These are phyloP conservation scores for Caenorhabditis brenneri DNA, from an alignment of 1,140 invertebrate species.

Conservation along the genomic window DNA sequence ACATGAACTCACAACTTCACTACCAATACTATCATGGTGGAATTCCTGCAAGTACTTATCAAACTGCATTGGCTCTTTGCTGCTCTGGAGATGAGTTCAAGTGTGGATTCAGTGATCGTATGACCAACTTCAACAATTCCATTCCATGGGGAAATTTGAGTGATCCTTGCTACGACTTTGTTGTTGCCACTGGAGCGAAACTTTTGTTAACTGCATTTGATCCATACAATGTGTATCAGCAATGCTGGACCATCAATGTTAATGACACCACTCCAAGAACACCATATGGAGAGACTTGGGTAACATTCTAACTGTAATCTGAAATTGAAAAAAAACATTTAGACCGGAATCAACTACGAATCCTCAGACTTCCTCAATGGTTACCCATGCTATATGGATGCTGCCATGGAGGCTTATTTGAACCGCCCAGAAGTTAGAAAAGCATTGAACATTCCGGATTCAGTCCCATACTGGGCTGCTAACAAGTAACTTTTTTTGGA, in stretches of 20 bases:
- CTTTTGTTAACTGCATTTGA: not conserved
- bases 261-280: not conserved
- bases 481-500: constrained; percentile 1
- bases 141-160: constrained; percentile 28
- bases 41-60: constrained; percentile 35
- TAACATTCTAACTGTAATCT: not conserved
- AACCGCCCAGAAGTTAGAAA: constrained; percentile 69
- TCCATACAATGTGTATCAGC: constrained; percentile 47
- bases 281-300: constrained; percentile 47
- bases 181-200: constrained; percentile 10
- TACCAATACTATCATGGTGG: constrained; percentile 54
- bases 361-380: constrained; percentile 47
- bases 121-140: constrained; percentile 42
- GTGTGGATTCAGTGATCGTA: constrained; percentile 19
- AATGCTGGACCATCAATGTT: not conserved
- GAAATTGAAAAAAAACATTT: not conserved
- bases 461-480: constrained; percentile 65
- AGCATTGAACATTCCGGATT: constrained; percentile 72
- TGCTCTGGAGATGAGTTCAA: constrained; percentile 42
- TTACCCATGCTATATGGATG: constrained; percentile 55
- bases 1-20: constrained; percentile 48
- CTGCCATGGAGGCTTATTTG: constrained; percentile 68
- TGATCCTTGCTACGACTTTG: constrained; percentile 47
- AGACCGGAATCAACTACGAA: constrained; percentile 52
- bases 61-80: not conserved